Evolutionary conservation across 2,797 vertebrate genomes (phyloP).

Genomic region (Sebastes iracundus): DNA sequence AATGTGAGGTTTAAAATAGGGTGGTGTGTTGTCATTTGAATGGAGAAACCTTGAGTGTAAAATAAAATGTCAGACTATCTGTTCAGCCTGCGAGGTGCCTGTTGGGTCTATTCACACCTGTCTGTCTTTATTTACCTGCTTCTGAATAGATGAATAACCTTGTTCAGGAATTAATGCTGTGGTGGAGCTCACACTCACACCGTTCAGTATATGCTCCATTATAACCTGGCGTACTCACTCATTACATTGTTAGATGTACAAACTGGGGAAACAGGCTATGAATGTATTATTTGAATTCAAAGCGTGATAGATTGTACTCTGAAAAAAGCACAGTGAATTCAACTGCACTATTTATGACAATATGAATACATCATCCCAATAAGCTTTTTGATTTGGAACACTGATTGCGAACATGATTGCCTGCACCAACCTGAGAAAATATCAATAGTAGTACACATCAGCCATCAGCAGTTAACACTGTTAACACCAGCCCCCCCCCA

Average conservation of each 20-base stretch:
- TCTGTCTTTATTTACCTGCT: slow-evolving; percentile 7
- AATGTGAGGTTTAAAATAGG: background rate
- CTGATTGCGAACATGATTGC: background rate
- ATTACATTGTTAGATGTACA: background rate
- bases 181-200: background rate
- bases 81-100: background rate
- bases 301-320: background rate
- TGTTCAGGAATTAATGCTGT: slow-evolving; percentile 3
- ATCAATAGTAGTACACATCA: background rate
- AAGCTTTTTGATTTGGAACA: background rate
- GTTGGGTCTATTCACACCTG: background rate
- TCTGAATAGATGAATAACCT: background rate
- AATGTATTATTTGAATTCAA: background rate
- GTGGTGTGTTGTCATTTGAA: background rate
- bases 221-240: background rate
- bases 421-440: slow-evolving; percentile 19
- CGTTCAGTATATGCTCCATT: background rate
- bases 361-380: background rate
- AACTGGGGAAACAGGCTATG: background rate
- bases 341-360: background rate
- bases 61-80: background rate
- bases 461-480: too few species aligned
- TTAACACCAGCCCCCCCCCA: too few species aligned
- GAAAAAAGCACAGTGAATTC: background rate
- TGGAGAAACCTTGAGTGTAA: background rate